Evolutionary conservation across 2,888 invertebrate genomes (phyloP), one percentile per base, ranked within the genome.

Genomic region (Diadromus collaris): DNA sequence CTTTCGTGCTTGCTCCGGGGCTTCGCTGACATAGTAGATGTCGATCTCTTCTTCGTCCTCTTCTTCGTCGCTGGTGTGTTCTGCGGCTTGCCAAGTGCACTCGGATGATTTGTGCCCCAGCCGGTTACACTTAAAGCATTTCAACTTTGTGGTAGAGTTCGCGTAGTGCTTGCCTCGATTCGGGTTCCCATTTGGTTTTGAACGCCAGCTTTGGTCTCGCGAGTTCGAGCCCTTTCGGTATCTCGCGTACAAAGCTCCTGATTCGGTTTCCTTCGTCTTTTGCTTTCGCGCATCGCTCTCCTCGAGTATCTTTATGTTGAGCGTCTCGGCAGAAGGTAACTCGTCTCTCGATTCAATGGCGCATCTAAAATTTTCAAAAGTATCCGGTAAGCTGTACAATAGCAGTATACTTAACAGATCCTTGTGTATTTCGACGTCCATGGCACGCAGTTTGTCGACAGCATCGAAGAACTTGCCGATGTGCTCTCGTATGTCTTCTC

Each of bases 261-360:
- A 10, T 2, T 63, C 63, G 2, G 7, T 7, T 2, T 63, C 63
- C 63, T 41, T 63, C 0, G 44, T 6, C 6, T 44, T 63, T n/a
- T 44, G 63, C n/a, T 44, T 63, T n/a, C 63, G 13, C 2, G 63
- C 44, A 24, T 63, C 63, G 16, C n/a, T 63, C 44, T 29, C 63
- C 27, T 63, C 63, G 7, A 63, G 63, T 1, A 63, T 63, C 24
- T 63, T 44, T 24, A 63, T 41, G 13, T 44, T 63, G 24, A 63
- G 44, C 9, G 58, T 19, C 32, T 60, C 58, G 6, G 58, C 58
- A 4, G 58, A 60, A 7, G 34, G 58, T 6, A 60, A 6, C 29
- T 60, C 34, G 34, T 60, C 58, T 34, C 58, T 41, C 41, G 41
- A 6, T 16, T 41, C 41, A 4, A 41, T 41, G 4, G 41, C 41